Evolutionary conservation across 2,888 invertebrate species (phyloP), one percentile per base, ranked within the genome.

Genomic region (Euzophera pinguis): DNA sequence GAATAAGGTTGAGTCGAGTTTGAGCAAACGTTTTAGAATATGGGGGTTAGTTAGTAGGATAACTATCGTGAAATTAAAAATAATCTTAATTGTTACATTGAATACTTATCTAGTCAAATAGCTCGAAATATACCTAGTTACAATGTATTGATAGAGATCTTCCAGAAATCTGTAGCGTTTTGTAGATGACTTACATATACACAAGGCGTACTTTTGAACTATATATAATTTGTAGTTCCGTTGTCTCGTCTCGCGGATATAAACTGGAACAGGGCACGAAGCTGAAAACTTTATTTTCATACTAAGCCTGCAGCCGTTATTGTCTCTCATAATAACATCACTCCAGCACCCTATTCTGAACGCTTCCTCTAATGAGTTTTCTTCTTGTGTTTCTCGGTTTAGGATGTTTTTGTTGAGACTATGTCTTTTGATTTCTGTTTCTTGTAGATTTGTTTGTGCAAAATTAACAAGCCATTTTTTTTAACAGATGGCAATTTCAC

Each of bases 231-330:
- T 39, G 16, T 16, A 13, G 14, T 10, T 3, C 10, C 39, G 39
- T 16, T 17, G 37, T 49, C 65, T 68, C 45, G 34, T 34, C 45
- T 45, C 45, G 32, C 32, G 16, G 45, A 45, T 69, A 61, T 58
- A 67, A 79, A 78, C 74, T 68, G 71, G 71, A 62, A 72, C 74
- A 69, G 68, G 57, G 67, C 65, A 66, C 65, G 65, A 69, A 71
- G 64, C 71, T 74, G 72, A 71, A 77, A 79, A 74, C 71, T 75
- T 78, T 78, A 76, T 79, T 79, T 76, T 75, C 69, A 69, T 73
- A 63, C 62, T 68, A 64, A 71, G 71, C 64, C 66, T 61, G 62
- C 62, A 64, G 66, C 65, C 64, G 69, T 75, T 78, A 77, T 81
- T 77, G 72, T 75, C 71, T 81, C 69, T 70, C 69, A 71, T 76